phyloP scores from a whole-genome alignment of 1,140 invertebrate genomes.

The Telenomus remus region DNA sequence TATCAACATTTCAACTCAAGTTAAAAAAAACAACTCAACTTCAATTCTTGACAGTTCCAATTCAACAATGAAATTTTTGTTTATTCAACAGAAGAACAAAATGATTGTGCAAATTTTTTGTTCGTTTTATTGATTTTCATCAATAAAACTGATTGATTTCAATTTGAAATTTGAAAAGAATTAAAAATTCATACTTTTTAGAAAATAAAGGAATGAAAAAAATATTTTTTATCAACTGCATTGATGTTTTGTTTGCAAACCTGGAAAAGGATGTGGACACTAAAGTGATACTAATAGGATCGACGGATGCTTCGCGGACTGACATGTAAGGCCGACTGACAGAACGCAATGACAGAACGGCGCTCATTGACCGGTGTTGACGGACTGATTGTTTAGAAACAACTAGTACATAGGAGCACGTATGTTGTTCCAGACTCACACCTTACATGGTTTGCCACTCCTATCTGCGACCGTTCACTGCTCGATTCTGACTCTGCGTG shows the following conservation, averaged over 20 bases:
- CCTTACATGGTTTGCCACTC: slow-evolving; percentile 67
- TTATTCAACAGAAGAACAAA: no score
- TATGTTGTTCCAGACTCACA: slow-evolving; percentile 42
- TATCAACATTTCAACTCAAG: no score
- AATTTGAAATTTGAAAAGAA: no score
- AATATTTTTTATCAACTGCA: no score
- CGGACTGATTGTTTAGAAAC: slow-evolving; percentile 29
- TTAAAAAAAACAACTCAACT: no score
- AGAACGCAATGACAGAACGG: slow-evolving; percentile 25
- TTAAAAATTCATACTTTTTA: no score
- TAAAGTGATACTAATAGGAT: slow-evolving; percentile 10
- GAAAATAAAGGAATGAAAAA: no score
- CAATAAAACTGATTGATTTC: no score
- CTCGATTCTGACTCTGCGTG: slow-evolving; percentile 33
- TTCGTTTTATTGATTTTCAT: no score
- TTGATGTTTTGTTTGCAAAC: slow-evolving; percentile 12
- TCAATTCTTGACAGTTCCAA: no score
- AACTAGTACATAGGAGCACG: slow-evolving; percentile 27
- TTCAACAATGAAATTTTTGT: no score
- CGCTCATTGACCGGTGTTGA: slow-evolving; percentile 30
- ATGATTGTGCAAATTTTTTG: no score
- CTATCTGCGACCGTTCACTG: slow-evolving; percentile 57
- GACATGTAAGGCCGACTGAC: slow-evolving; percentile 19
- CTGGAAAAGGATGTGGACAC: slow-evolving; percentile 16
- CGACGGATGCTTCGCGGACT: background rate